Evolutionary conservation across 2,888 invertebrate species (phyloP).

Genomic region (Hirtodrosophila histrioides): DNA sequence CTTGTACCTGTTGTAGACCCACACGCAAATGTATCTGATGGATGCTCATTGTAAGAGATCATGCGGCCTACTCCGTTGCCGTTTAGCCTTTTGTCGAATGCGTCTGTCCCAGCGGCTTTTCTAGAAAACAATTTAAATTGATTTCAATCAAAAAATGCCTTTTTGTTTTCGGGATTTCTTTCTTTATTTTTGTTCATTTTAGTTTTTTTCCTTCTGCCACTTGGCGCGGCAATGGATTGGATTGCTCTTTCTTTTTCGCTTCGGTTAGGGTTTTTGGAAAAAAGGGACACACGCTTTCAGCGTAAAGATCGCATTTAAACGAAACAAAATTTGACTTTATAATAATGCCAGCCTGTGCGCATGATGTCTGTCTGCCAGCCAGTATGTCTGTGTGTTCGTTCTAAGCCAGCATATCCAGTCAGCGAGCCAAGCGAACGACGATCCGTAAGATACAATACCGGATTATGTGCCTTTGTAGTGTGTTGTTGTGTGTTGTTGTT

Average conservation of each 20-base stretch:
- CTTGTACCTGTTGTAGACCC: conserved; percentile 39
- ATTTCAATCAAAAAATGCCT: conserved; percentile 79
- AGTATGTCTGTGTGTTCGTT: conserved; percentile 30
- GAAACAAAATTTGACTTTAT: conserved; percentile 82
- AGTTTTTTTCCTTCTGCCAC: conserved; percentile 43
- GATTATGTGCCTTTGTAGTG: conserved; percentile 68
- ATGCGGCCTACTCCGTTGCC: conserved; percentile 29
- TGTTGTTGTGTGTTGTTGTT: conserved; percentile 35
- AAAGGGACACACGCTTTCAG: conserved; percentile 81
- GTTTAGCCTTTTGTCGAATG: conserved; percentile 57
- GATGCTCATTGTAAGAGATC: conserved; percentile 50
- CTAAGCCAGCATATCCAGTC: conserved; percentile 76
- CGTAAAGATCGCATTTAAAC: conserved; percentile 81
- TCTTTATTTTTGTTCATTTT: no score
- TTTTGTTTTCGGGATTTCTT: conserved; percentile 73
- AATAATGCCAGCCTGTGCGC: conserved; percentile 73
- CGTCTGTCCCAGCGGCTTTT: conserved; percentile 65
- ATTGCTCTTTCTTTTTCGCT: conserved; percentile 32
- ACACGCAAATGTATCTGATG: conserved; percentile 60
- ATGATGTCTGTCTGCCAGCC: conserved; percentile 21
- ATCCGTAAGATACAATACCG: conserved; percentile 81
- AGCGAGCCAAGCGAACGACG: conserved; percentile 51
- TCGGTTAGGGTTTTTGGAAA: conserved; percentile 42
- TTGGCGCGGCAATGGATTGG: conserved; percentile 46
- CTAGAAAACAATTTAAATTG: conserved; percentile 82